Conservation (phyloP, 1,140 invertebrate species). For the Drosophila navojoa region DNA sequence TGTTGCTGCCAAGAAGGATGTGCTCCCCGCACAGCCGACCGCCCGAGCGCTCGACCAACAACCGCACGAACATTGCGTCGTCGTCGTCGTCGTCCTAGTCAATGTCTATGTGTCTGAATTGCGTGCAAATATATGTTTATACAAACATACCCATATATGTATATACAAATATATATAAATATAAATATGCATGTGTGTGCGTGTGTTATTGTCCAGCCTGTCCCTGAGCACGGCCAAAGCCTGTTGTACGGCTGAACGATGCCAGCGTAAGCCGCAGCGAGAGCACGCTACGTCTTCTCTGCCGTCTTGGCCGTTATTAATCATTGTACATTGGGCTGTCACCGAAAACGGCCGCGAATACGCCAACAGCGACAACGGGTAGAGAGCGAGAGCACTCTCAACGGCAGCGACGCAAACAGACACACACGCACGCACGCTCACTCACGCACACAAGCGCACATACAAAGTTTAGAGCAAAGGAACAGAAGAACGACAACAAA, state of each 20-base stretch:
- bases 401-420: slow-evolving; percentile 16
- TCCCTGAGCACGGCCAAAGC: slow-evolving; percentile 54
- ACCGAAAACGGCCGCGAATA: slow-evolving; percentile 80
- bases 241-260: slow-evolving; percentile 67
- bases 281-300: slow-evolving; percentile 63
- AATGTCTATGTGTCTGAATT: slow-evolving; percentile 41
- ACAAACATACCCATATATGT: no score
- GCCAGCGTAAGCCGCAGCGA: slow-evolving; percentile 53
- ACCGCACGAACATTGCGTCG: slow-evolving; percentile 68
- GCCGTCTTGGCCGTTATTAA: slow-evolving; percentile 82
- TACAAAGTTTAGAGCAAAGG: slow-evolving; percentile 48
- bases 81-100: slow-evolving; percentile 32
- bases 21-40: slow-evolving; percentile 58
- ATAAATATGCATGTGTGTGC: neutral
- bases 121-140: slow-evolving; percentile 29
- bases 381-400: slow-evolving; percentile 53
- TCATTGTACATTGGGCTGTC: slow-evolving; percentile 83
- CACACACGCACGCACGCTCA: slow-evolving; percentile 22
- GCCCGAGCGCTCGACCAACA: slow-evolving; percentile 41
- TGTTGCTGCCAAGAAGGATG: slow-evolving; percentile 68
- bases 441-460: slow-evolving; percentile 33
- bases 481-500: slow-evolving; percentile 57
- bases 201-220: slow-evolving; percentile 46
- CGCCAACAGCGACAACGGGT: slow-evolving; percentile 51
- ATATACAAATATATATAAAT: no score